A percentile compares a stretch with the other conserved stretches of the same genome.
These are phyloP conservation scores for Scolopax mira DNA, from an alignment of 2,113 vertebrate species.

Conservation along the genomic window DNA sequence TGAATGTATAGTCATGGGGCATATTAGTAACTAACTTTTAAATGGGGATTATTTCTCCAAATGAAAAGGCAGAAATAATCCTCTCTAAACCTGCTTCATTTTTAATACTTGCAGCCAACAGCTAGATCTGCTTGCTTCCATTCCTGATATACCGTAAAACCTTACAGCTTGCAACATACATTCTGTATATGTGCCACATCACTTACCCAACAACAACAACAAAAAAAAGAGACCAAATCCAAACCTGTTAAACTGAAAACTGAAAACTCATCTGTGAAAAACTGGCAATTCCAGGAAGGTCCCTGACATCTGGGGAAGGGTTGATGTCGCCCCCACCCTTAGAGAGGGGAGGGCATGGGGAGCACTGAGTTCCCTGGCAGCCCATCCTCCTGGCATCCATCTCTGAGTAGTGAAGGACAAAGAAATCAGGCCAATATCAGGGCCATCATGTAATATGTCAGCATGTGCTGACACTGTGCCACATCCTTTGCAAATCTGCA, in stretches of 20 bases:
- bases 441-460: too few relatives aligned
- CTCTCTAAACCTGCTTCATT: conserved; percentile 44
- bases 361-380: background rate
- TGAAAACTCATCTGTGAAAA: background rate
- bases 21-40: conserved; percentile 56
- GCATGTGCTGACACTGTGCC: fast-evolving
- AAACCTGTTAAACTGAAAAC: background rate
- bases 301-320: background rate
- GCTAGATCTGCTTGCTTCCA: conserved; percentile 31
- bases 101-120: conserved; percentile 49
- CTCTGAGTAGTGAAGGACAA: background rate
- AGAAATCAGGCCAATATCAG: fast-evolving
- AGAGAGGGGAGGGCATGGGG: too few relatives aligned
- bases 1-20: conserved; percentile 45
- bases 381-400: background rate
- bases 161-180: background rate
- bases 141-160: conserved; percentile 12
- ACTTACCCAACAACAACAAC: background rate
- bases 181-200: background rate
- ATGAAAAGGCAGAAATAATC: conserved; percentile 67
- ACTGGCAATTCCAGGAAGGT: background rate
- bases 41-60: conserved; percentile 62
- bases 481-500: background rate
- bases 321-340: background rate
- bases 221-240: background rate